Evolutionary conservation across 2,888 invertebrate species (phyloP).

Genomic region (Siphlonurus alternatus): DNA sequence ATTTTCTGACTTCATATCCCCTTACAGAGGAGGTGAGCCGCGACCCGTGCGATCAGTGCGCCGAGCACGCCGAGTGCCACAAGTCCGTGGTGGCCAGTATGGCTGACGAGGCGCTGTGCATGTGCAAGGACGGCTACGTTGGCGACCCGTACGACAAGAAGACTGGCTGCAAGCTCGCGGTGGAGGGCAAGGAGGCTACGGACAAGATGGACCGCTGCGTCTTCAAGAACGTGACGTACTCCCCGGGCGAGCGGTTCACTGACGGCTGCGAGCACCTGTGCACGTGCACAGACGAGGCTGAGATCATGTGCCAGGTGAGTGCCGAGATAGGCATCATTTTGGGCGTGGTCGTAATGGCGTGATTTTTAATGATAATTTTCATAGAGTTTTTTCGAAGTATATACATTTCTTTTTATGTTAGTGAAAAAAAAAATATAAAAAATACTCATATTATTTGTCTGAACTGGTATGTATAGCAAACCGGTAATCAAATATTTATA

Average conservation of each 20-base stretch:
- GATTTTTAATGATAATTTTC: not conserved
- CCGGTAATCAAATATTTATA: too few species aligned
- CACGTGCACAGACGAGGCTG: constrained; percentile 52
- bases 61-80: not conserved
- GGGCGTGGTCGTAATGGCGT: too few species aligned
- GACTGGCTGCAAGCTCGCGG: not conserved
- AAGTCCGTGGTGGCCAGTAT: not conserved
- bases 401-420: not conserved
- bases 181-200: not conserved
- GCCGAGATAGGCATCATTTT: not conserved
- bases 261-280: constrained; percentile 70
- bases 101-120: constrained; percentile 1
- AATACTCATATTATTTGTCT: not conserved
- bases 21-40: not conserved
- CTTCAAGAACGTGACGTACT: constrained; percentile 51
- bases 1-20: not conserved
- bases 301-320: constrained; percentile 42
- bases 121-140: constrained; percentile 1
- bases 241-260: constrained; percentile 52
- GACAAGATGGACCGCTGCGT: constrained; percentile 27
- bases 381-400: not conserved
- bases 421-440: not conserved
- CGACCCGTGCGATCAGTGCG: constrained; percentile 1
- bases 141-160: constrained; percentile 2
- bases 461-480: too few species aligned